These are phyloP conservation scores for Neuroterus valhalla DNA, from an alignment of 1,140 invertebrate species.

Conservation along the genomic window DNA sequence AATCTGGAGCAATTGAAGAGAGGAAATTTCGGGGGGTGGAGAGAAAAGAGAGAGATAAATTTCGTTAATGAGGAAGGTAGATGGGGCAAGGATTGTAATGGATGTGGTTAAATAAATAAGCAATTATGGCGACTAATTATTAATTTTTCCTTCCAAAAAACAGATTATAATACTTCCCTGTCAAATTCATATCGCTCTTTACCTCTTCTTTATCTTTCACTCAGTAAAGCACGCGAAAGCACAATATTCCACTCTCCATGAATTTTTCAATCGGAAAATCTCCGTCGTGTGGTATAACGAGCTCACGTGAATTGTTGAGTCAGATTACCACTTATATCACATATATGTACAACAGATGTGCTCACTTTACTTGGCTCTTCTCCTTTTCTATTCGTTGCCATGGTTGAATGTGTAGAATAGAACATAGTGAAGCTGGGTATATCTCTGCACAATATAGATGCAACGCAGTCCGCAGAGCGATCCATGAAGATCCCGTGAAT, in stretches of 20 bases:
- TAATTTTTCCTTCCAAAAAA: too few species aligned
- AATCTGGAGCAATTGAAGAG: too few species aligned
- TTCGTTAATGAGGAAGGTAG: too few species aligned
- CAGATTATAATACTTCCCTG: too few species aligned
- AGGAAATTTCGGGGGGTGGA: too few species aligned
- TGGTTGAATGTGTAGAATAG: slow-evolving; percentile 19
- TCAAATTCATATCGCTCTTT: too few species aligned
- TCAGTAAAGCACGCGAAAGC: neutral
- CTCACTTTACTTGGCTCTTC: neutral
- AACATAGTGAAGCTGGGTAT: neutral
- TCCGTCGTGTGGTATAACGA: neutral
- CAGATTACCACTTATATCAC: neutral
- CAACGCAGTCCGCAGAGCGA: slow-evolving; percentile 34
- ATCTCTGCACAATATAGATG: slow-evolving; percentile 18
- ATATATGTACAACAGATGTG: neutral
- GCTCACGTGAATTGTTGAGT: neutral
- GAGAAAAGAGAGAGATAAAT: too few species aligned
- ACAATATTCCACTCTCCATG: neutral
- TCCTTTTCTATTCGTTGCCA: neutral
- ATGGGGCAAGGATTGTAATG: too few species aligned
- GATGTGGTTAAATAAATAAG: too few species aligned
- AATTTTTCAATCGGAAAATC: neutral
- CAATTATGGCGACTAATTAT: too few species aligned
- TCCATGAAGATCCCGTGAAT: slow-evolving; percentile 55
- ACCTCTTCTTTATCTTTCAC: too few species aligned